Percentiles rank a stretch among this genome's conserved stretches.
Conservation (phyloP, 2,888 invertebrate genomes). For the Tupiocoris notatus region DNA sequence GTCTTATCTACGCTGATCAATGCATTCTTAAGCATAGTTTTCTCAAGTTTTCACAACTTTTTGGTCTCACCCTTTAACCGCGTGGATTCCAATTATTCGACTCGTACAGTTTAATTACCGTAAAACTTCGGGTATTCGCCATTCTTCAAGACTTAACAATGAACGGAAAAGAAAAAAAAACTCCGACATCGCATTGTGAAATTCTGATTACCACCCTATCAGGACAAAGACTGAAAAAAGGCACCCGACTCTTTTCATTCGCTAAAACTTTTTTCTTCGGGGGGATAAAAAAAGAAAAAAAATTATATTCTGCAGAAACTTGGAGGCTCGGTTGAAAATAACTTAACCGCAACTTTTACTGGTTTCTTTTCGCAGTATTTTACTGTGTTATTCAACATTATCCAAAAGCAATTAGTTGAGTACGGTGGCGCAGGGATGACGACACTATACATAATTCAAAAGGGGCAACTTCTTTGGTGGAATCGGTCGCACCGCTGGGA, state of each 20-base stretch:
- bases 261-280: background rate
- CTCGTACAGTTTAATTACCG: background rate
- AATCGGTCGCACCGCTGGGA: background rate
- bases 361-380: background rate
- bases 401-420: background rate
- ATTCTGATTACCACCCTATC: background rate
- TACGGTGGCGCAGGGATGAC: background rate
- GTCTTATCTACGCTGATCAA: too few relatives aligned
- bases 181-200: background rate
- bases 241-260: background rate
- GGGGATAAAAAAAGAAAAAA: background rate
- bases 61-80: too few relatives aligned
- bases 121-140: background rate
- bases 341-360: background rate
- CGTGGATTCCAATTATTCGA: background rate
- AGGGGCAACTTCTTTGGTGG: background rate
- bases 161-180: background rate
- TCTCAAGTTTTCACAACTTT: too few relatives aligned
- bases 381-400: background rate
- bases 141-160: background rate
- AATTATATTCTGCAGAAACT: background rate
- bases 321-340: background rate
- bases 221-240: background rate
- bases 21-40: too few relatives aligned
- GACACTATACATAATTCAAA: slow-evolving; percentile 11